Base-by-base conservation (phyloP, 2,797 vertebrate genomes). In the Rhynchotus rufescens region DNA sequence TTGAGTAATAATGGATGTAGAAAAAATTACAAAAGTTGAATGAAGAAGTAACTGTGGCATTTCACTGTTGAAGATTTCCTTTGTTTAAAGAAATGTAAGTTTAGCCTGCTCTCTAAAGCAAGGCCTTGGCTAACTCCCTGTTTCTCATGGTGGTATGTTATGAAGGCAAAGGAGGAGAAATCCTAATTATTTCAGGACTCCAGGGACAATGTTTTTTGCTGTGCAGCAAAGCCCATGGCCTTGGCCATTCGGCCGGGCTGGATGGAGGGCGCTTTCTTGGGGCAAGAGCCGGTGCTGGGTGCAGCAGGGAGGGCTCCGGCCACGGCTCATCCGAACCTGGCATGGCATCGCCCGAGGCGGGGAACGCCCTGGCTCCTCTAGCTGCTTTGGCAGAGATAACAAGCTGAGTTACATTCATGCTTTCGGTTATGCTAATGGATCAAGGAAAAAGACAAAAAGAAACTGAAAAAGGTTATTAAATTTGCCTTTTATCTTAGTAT, bases 401-500 rank as follows among this genome's bases (percentile, higher is more conserved):
- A 69, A 72, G 73, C 86, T 32, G 72, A 91, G 89, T 83, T 89
- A 28, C 61, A 3, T 28, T 89, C 73, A 10, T 92, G 42, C n/a
- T 92, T 96, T 90, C 42, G 1, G 20, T 90, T 69, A 12, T 26
- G n/a, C 60, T 90, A 36, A 15, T 67, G 86, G 82, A 72, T 76
- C 78, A 44, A 38, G 84, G 57, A 56, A 87, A 49, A 38, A 79
- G 72, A 88, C 73, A 72, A 56, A 83, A 79, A 82, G 57, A 42
- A 89, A 89, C 19, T 5, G 25, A 56, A 93, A 26, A 10, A 38
- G 79, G 45, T 88, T 30, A 78, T 88, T 93, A 66, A 90, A 95
- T 72, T 25, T 64, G 75, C 62, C 59, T 95, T 86, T 86, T 94
- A 73, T 65, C 23, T 17, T n/a, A 65, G 32, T 77, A 82, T 72